Conservation (phyloP, 2,113 vertebrate species). For the Brachyistius frenatus region DNA sequence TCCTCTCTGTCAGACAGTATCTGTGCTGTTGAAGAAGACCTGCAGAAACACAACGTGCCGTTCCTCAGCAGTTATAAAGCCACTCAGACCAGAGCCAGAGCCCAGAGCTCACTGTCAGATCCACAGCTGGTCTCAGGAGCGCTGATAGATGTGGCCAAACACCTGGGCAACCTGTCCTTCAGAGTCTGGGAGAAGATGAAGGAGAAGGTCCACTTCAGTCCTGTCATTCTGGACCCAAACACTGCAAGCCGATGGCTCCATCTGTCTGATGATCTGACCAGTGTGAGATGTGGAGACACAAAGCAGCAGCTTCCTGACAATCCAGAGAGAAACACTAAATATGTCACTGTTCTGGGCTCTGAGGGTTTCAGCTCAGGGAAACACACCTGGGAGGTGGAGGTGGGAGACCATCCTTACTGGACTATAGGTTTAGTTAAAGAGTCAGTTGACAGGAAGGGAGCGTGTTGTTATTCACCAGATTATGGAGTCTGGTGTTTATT, state of each 20-base stretch:
- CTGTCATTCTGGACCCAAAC: slow-evolving; percentile 48
- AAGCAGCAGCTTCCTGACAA: slow-evolving; percentile 37
- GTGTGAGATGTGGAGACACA: not conserved
- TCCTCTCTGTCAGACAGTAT: slow-evolving; percentile 55
- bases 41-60: slow-evolving; percentile 28
- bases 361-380: slow-evolving; percentile 37
- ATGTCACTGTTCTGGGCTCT: not conserved
- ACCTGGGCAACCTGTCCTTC: slow-evolving; percentile 19
- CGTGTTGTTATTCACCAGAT: fast-evolving
- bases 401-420: slow-evolving; percentile 53
- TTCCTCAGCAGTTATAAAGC: slow-evolving; percentile 54
- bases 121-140: slow-evolving; percentile 44
- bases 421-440: slow-evolving; percentile 45
- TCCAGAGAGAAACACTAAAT: slow-evolving; percentile 46
- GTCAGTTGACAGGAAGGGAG: slow-evolving; percentile 46
- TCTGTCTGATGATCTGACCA: slow-evolving; percentile 53
- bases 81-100: slow-evolving; percentile 47
- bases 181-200: slow-evolving; percentile 41
- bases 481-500: slow-evolving; percentile 30
- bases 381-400: slow-evolving; percentile 53
- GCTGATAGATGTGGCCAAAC: not conserved
- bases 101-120: slow-evolving; percentile 36
- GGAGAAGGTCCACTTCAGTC: slow-evolving; percentile 35
- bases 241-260: not conserved
- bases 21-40: slow-evolving; percentile 53